phyloP scores from a whole-genome alignment of 1,140 invertebrate species.

The Apis cerana region DNA sequence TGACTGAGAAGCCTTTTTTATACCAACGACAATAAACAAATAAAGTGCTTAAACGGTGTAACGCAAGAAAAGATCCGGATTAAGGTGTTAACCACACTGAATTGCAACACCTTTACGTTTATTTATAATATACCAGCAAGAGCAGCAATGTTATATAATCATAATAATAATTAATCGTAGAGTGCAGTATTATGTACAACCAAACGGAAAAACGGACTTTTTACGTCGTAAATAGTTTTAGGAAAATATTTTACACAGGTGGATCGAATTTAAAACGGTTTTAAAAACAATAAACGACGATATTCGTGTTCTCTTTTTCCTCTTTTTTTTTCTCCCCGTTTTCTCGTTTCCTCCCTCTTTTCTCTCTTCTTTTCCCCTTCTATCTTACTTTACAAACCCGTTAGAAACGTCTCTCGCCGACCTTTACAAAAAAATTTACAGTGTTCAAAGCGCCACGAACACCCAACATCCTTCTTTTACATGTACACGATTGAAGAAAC shows the following conservation, averaged over 20 bases:
- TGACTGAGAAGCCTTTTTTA: too few relatives aligned
- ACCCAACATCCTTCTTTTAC: neutral
- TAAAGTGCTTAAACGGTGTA: too few relatives aligned
- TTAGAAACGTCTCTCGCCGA: neutral
- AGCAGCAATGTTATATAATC: conserved; percentile 39
- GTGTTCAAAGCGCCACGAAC: neutral
- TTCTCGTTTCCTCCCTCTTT: neutral
- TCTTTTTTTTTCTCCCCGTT: neutral
- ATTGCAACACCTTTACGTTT: conserved; percentile 50
- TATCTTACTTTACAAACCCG: neutral
- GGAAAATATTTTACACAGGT: conserved; percentile 45
- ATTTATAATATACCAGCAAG: conserved; percentile 59
- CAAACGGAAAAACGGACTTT: conserved; percentile 32
- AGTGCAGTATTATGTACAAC: conserved; percentile 55
- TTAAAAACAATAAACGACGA: neutral
- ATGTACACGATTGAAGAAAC: conserved; percentile 23
- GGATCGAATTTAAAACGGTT: neutral
- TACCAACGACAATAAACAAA: too few relatives aligned
- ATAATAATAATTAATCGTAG: conserved; percentile 36
- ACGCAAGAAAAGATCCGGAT: neutral
- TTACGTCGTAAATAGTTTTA: conserved; percentile 7
- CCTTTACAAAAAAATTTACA: neutral
- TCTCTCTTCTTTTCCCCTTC: neutral
- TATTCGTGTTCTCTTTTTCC: neutral
- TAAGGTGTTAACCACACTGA: neutral